These are phyloP conservation scores for Ianthella basta DNA, from an alignment of 37 sponge, comb jelly and placozoan genomes.

Conservation along the genomic window DNA sequence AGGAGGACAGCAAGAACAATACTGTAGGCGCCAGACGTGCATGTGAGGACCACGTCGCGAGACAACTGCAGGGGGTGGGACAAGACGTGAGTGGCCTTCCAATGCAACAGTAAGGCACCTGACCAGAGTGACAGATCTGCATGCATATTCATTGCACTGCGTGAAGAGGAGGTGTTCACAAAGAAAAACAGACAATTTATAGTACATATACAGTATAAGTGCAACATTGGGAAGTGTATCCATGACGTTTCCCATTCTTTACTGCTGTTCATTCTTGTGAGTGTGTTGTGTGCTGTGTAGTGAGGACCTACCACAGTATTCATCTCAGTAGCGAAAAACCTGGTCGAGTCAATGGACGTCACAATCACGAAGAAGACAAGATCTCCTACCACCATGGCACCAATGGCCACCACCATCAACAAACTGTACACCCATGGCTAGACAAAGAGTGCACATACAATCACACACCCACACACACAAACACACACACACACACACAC, in stretches of 20 bases:
- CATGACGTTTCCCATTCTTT: too few species aligned
- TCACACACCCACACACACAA: background rate
- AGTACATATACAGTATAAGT: too few species aligned
- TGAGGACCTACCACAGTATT: background rate
- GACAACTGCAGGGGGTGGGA: background rate
- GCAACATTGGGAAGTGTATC: too few species aligned
- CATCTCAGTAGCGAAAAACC: background rate
- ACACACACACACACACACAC: too few species aligned
- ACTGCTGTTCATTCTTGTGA: too few species aligned
- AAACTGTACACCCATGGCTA: background rate
- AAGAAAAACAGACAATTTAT: background rate
- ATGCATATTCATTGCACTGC: background rate
- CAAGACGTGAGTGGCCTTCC: too few species aligned
- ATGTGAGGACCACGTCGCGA: background rate
- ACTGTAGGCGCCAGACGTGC: background rate
- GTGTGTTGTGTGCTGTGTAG: too few species aligned
- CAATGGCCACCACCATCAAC: background rate
- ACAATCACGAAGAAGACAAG: background rate
- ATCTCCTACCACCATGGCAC: background rate
- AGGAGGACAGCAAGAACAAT: background rate
- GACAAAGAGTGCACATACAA: too few species aligned
- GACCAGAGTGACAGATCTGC: too few species aligned
- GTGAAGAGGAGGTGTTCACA: background rate
- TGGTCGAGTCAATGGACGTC: background rate
- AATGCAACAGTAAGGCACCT: too few species aligned